phyloP scores from a whole-genome alignment of 2,113 vertebrate genomes.

The Galbula dea region DNA sequence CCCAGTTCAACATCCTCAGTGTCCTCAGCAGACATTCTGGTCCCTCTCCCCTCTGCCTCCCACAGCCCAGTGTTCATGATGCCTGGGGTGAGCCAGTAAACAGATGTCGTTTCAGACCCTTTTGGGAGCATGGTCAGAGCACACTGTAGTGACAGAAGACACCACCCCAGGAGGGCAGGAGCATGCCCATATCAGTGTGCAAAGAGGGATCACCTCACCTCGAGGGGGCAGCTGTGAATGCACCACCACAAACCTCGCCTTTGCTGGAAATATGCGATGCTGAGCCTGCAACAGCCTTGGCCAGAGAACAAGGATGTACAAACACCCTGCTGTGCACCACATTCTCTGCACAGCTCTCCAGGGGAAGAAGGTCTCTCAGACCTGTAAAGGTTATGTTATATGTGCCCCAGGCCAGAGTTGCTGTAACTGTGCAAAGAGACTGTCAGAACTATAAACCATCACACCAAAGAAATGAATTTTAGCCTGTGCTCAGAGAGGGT shows the following conservation, averaged over 20 bases:
- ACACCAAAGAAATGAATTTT: background rate
- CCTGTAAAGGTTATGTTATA: background rate
- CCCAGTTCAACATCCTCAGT: background rate
- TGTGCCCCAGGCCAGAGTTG: background rate
- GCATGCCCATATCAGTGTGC: fast-evolving
- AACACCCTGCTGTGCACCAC: fast-evolving
- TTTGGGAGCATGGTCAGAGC: background rate
- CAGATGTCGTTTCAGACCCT: background rate
- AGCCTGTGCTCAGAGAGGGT: background rate
- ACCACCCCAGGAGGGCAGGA: background rate
- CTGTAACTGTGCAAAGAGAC: fast-evolving
- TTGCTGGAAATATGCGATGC: background rate
- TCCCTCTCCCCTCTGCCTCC: background rate
- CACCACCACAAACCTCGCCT: background rate
- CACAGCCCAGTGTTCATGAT: fast-evolving
- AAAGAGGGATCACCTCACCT: background rate
- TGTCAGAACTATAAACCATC: background rate
- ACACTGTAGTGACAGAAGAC: background rate
- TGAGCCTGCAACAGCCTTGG: background rate
- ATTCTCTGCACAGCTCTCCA: fast-evolving
- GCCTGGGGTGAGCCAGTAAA: background rate
- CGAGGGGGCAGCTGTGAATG: background rate
- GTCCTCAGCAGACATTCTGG: background rate
- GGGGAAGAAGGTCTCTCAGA: background rate
- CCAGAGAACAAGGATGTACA: background rate